Evolutionary conservation across 2,888 invertebrate species (phyloP).

Genomic region (Cryptus armator): DNA sequence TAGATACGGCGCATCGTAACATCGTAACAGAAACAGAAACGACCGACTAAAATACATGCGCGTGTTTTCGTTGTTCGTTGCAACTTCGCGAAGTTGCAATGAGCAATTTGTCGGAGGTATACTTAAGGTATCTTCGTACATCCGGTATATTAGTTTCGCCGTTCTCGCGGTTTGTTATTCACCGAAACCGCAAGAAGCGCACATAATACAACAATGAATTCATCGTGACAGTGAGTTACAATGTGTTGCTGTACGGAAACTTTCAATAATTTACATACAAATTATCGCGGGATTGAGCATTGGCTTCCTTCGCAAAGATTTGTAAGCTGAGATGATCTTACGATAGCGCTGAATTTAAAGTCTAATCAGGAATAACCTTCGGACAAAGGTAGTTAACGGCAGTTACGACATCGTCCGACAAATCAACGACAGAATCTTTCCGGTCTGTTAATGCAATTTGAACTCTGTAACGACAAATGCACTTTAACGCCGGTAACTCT

Average conservation of each 20-base stretch:
- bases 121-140: slow-evolving; percentile 3
- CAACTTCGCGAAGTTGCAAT: neutral
- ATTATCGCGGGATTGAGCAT: slow-evolving; percentile 5
- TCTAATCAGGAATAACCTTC: slow-evolving; percentile 34
- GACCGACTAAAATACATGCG: neutral
- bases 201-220: slow-evolving; percentile 17
- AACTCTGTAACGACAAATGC: neutral
- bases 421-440: slow-evolving; percentile 2
- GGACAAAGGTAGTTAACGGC: slow-evolving; percentile 15
- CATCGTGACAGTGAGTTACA: neutral
- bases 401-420: slow-evolving; percentile 28
- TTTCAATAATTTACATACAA: neutral
- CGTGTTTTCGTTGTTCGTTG: neutral
- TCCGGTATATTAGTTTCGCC: slow-evolving; percentile 6
- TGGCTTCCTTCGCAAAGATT: neutral
- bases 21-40: neutral
- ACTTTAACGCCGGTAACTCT: neutral
- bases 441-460: neutral
- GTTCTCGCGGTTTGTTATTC: slow-evolving; percentile 19
- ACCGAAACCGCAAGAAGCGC: slow-evolving; percentile 13
- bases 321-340: neutral
- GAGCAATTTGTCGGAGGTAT: slow-evolving; percentile 21
- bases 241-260: neutral
- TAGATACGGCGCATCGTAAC: neutral
- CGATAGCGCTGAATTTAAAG: slow-evolving; percentile 7